Conservation (phyloP, 30 jellyfish, hydroid and myxozoan genomes). For the Cassiopea xamachana region DNA sequence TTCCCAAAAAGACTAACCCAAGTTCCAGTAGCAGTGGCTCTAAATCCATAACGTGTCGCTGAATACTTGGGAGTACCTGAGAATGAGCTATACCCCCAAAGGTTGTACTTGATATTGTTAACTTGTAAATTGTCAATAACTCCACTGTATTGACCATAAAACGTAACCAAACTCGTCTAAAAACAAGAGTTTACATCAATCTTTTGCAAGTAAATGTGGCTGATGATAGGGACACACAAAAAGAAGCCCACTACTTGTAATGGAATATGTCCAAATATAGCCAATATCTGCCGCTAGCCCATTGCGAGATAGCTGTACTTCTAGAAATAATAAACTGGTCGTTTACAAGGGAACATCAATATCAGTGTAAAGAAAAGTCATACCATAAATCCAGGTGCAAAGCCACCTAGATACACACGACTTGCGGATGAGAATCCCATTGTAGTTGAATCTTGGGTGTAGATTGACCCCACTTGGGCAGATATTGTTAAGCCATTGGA, state of each 20-base stretch:
- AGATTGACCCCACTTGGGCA: conserved; percentile 47
- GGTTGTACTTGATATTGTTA: conserved; percentile 81
- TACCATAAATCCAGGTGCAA: conserved; percentile 92
- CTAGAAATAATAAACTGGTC: no score
- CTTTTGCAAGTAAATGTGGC: no score
- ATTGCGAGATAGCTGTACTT: no score
- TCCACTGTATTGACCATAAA: conserved; percentile 87
- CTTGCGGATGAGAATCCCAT: conserved; percentile 75
- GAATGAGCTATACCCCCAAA: conserved; percentile 73
- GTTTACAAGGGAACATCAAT: not conserved
- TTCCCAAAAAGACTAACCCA: conserved; percentile 92
- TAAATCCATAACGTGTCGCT: conserved; percentile 68
- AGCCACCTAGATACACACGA: conserved; percentile 86
- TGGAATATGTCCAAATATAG: no score
- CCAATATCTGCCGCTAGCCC: no score
- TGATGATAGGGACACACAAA: no score
- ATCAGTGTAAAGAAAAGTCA: not conserved
- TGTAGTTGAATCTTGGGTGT: conserved; percentile 51
- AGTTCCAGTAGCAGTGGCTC: conserved; percentile 66
- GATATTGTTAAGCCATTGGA: conserved; percentile 14
- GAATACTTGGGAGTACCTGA: conserved; percentile 74
- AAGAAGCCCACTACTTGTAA: no score
- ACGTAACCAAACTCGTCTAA: conserved; percentile 72
- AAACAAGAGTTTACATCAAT: not conserved
- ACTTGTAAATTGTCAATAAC: conserved; percentile 79